Conservation (phyloP, 1,140 invertebrate species). For the Temnothorax nylanderi region DNA sequence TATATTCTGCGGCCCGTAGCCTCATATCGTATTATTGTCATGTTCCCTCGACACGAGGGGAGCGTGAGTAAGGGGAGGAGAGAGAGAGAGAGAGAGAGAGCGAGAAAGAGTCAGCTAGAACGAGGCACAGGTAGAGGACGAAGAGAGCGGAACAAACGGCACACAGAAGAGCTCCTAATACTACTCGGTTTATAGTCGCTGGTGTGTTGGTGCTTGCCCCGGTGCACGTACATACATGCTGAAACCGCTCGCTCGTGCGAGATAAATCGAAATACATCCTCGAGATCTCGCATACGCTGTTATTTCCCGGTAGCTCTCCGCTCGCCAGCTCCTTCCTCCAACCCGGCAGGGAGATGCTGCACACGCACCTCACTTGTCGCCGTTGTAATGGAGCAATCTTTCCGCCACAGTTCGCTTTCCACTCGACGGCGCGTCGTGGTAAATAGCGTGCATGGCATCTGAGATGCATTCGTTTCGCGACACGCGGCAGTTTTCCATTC, state of each 20-base stretch:
- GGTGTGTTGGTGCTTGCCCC: conserved; percentile 38
- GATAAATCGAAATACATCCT: conserved; percentile 58
- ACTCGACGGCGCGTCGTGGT: conserved; percentile 33
- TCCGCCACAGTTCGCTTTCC: conserved; percentile 46
- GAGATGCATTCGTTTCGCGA: conserved; percentile 37
- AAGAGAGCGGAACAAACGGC: conserved; percentile 28
- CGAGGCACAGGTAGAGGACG: not conserved
- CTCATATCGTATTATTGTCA: conserved; percentile 84
- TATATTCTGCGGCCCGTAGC: conserved; percentile 82
- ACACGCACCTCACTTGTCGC: conserved; percentile 43
- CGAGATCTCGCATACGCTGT: conserved; percentile 51
- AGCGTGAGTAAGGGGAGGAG: conserved; percentile 54
- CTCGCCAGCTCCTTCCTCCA: not conserved
- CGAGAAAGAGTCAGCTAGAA: conserved; percentile 31
- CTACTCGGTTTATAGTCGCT: not conserved
- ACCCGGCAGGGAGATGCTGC: not conserved
- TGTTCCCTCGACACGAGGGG: conserved; percentile 79
- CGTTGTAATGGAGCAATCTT: conserved; percentile 59
- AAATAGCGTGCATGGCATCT: conserved; percentile 21
- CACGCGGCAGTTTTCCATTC: not conserved
- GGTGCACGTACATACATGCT: conserved; percentile 13
- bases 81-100: conserved; percentile 58
- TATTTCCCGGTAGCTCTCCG: conserved; percentile 49
- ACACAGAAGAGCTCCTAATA: conserved; percentile 29
- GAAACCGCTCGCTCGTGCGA: conserved; percentile 49